Evolutionary conservation across 2,888 invertebrate genomes (phyloP), one percentile per base, ranked within the genome.

Genomic region (Chelonus formosanus): DNA sequence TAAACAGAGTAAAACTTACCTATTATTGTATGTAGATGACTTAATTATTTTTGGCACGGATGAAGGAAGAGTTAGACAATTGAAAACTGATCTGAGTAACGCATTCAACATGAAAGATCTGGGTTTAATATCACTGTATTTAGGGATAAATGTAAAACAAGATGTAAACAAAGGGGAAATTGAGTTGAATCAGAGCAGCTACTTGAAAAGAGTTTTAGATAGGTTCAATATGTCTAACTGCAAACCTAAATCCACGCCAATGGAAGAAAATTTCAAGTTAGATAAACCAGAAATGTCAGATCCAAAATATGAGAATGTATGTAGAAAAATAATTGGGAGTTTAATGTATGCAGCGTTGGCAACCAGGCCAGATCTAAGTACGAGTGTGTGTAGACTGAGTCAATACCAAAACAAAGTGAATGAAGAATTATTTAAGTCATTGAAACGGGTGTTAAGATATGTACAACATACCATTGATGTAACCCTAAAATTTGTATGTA

Each of bases 391-490:
- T 52, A n/a, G n/a, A n/a, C n/a, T n/a, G n/a, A n/a, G n/a, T n/a
- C n/a, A n/a, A n/a, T n/a, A n/a, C n/a, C n/a, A n/a, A 52, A 52
- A 34, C 10, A 34, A 6, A 32, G 34, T 31, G 8, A 32, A 34
- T 52, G 55, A 71, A 63, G 53, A 63, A 6, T 63, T 73, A 32
- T 74, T 69, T 62, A 62, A 61, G 44, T 71, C 68, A 45, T 54
- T 74, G 5, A 73, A 74, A 63, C 64, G 69, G 68, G 67, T 75
- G 10, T 48, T 75, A 20, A 58, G 74, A 53, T 74, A 76, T 59
- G 53, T 76, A n/a, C 68, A 71, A 53, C 67, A 65, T 20, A 74
- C 74, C 31, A 53, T 69, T 40, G 58, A 72, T 70, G 64, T 67
- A 8, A 63, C 58, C 47, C 61, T 73, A 40, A 36, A 44, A 32